Percentiles rank a stretch among this genome's conserved stretches.
Conservation (phyloP, 2,113 vertebrate genomes). For the Corythaeola cristata region DNA sequence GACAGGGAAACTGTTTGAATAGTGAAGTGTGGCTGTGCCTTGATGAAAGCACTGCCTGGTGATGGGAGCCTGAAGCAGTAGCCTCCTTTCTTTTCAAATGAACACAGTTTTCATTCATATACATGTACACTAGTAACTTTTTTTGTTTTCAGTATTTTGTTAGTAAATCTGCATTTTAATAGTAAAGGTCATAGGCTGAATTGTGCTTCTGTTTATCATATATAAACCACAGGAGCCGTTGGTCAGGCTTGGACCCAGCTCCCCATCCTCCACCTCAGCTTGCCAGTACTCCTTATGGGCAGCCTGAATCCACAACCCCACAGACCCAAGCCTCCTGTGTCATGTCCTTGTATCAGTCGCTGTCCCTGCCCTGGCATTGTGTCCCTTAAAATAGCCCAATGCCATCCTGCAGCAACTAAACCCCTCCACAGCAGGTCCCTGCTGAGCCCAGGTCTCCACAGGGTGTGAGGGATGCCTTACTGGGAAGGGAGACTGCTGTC, state of each 20-base stretch:
- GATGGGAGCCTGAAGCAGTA: not conserved
- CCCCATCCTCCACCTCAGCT: fast-evolving
- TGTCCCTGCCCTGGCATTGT: not conserved
- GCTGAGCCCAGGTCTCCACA: not conserved
- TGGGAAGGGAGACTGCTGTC: not conserved
- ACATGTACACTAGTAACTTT: not conserved
- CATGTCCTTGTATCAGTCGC: not conserved
- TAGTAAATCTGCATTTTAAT: not conserved
- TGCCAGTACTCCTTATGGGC: not conserved
- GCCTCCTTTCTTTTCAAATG: not conserved
- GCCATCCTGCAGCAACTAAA: not conserved
- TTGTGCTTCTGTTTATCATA: not conserved
- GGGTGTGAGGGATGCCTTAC: not conserved
- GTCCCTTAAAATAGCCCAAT: not conserved
- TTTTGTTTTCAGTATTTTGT: not conserved
- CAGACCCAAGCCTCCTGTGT: not conserved
- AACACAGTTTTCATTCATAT: not conserved
- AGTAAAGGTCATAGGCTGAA: not conserved
- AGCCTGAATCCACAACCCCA: too few relatives aligned
- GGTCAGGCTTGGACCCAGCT: not conserved
- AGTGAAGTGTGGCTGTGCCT: not conserved
- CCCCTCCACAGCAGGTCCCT: not conserved
- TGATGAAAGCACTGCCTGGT: not conserved
- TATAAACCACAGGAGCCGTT: not conserved
- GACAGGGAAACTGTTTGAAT: not conserved